phyloP scores from a whole-genome alignment of 2,888 invertebrate species.

The Neocrepidodera transversa region DNA sequence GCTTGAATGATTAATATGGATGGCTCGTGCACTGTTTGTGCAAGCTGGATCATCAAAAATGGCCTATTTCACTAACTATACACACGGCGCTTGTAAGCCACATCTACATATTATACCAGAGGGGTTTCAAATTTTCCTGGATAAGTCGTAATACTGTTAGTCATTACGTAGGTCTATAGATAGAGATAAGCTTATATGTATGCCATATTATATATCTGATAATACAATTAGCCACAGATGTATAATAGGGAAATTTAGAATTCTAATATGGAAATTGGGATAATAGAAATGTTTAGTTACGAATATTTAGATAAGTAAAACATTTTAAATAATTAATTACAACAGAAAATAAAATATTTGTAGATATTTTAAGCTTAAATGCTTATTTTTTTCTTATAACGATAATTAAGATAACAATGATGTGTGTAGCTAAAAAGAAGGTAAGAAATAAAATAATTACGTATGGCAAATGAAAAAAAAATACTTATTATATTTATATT shows the following conservation, averaged over 20 bases:
- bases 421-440: no score
- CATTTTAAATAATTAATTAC: no score
- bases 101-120: conserved; percentile 10
- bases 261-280: neutral
- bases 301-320: no score
- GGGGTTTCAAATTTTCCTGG: conserved; percentile 3
- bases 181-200: neutral
- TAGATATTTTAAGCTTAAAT: no score
- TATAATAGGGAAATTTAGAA: neutral
- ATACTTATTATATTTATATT: no score
- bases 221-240: neutral
- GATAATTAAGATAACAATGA: no score
- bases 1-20: conserved; percentile 55
- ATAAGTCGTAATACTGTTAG: conserved; percentile 12
- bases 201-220: neutral
- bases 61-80: conserved; percentile 30
- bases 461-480: no score
- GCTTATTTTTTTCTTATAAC: no score
- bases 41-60: conserved; percentile 42
- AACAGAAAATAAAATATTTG: no score
- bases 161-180: conserved; percentile 3
- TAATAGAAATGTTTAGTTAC: neutral
- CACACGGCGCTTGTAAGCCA: conserved; percentile 9
- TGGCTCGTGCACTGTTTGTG: conserved; percentile 46
- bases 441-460: no score